Percentiles rank a stretch among this genome's conserved stretches.
Evolutionary conservation across 1,140 invertebrate species (phyloP).

Genomic region (Orius insidiosus): DNA sequence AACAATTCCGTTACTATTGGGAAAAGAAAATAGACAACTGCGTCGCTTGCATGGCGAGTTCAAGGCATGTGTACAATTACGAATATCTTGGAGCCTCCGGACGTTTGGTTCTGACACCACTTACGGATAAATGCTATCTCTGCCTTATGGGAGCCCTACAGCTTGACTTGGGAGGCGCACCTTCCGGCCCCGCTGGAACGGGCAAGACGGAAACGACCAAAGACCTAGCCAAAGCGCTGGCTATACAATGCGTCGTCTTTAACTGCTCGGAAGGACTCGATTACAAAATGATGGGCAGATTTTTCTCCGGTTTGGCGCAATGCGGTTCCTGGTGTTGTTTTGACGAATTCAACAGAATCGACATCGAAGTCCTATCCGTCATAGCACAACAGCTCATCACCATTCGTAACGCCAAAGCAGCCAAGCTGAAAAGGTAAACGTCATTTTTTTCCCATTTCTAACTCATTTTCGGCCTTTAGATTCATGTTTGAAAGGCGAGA

Average conservation of each 20-base stretch:
- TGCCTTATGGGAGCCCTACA: slow-evolving; percentile 77
- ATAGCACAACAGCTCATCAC: slow-evolving; percentile 70
- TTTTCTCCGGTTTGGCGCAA: slow-evolving; percentile 71
- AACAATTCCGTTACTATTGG: slow-evolving; percentile 86
- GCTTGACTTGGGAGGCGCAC: slow-evolving; percentile 65
- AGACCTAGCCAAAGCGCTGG: slow-evolving; percentile 71
- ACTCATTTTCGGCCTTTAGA: slow-evolving; percentile 24
- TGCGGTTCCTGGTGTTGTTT: slow-evolving; percentile 85
- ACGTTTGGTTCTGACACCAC: slow-evolving; percentile 60
- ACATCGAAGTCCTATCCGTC: slow-evolving; percentile 78
- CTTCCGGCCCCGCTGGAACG: slow-evolving; percentile 77
- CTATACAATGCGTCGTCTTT: slow-evolving; percentile 79
- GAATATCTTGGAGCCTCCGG: slow-evolving; percentile 79
- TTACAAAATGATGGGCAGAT: slow-evolving; percentile 75
- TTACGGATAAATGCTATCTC: slow-evolving; percentile 73
- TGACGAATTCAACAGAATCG: slow-evolving; percentile 82
- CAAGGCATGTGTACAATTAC: slow-evolving; percentile 70
- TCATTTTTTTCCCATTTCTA: neutral
- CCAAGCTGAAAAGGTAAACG: slow-evolving; percentile 37
- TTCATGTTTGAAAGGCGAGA: slow-evolving; percentile 83
- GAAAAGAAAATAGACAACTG: slow-evolving; percentile 56
- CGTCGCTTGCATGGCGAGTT: slow-evolving; percentile 56
- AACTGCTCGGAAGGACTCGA: slow-evolving; percentile 76
- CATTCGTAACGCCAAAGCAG: slow-evolving; percentile 55
- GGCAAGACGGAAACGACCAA: slow-evolving; percentile 92